Conservation (phyloP, 1,140 invertebrate species). For the Belonocnema kinseyi region DNA sequence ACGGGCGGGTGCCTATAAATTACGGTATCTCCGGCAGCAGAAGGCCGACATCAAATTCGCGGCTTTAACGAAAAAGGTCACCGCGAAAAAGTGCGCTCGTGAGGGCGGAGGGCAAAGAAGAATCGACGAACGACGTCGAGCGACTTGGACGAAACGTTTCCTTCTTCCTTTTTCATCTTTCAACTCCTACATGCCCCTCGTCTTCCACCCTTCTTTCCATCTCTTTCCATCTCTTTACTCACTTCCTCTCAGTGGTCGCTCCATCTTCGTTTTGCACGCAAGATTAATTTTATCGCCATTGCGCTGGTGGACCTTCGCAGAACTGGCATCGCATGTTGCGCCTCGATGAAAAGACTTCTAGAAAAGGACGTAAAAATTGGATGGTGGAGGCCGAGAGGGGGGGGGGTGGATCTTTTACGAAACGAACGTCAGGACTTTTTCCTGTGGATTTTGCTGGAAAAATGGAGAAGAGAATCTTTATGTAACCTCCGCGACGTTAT, state of each 20-base stretch:
- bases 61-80: slow-evolving; percentile 41
- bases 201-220: not conserved
- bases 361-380: slow-evolving; percentile 3
- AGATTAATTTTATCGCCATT: slow-evolving; percentile 58
- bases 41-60: slow-evolving; percentile 48
- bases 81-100: slow-evolving; percentile 4
- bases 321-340: slow-evolving; percentile 29
- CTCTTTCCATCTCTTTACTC: slow-evolving; percentile 42
- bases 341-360: slow-evolving; percentile 40
- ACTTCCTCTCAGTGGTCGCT: slow-evolving; percentile 21
- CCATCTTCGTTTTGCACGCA: slow-evolving; percentile 53
- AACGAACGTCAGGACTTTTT: slow-evolving; percentile 32
- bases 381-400: not conserved
- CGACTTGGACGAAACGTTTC: slow-evolving; percentile 39
- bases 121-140: slow-evolving; percentile 29
- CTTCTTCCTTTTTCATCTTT: slow-evolving; percentile 31
- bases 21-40: slow-evolving; percentile 49
- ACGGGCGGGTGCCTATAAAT: slow-evolving; percentile 41
- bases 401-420: slow-evolving; percentile 18
- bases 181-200: slow-evolving; percentile 1
- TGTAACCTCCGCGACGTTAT: slow-evolving; percentile 24
- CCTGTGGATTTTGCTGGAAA: slow-evolving; percentile 27
- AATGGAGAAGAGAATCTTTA: slow-evolving; percentile 28
- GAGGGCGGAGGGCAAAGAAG: slow-evolving; percentile 20
- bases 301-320: slow-evolving; percentile 40